Evolutionary conservation across 2,797 vertebrate genomes (phyloP).

Genomic region (Synanceia verrucosa): DNA sequence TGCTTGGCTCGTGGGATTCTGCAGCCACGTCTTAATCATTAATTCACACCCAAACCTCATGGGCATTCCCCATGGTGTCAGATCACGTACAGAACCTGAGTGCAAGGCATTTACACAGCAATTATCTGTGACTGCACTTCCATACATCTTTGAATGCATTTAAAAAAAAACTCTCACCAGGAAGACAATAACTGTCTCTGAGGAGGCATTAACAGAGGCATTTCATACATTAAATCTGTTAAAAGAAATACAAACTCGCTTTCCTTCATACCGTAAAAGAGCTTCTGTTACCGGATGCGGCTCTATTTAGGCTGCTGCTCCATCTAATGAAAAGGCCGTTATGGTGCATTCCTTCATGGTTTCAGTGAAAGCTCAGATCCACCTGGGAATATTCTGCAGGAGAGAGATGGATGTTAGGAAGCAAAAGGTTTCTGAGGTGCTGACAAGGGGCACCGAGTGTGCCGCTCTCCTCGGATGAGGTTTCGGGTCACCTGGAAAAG

Average conservation of each 20-base stretch:
- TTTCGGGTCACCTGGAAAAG: slow-evolving; percentile 45
- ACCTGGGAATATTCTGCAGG: slow-evolving; percentile 57
- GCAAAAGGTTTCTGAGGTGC: slow-evolving; percentile 59
- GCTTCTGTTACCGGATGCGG: too few species aligned
- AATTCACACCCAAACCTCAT: slow-evolving; percentile 26
- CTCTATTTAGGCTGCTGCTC: slow-evolving; percentile 27
- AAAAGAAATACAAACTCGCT: neutral
- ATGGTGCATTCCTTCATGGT: slow-evolving; percentile 50
- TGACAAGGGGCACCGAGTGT: slow-evolving; percentile 62
- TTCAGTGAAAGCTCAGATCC: slow-evolving; percentile 62
- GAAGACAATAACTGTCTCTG: neutral
- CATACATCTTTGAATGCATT: neutral
- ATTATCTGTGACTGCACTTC: slow-evolving; percentile 6
- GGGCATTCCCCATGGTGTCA: slow-evolving; percentile 18
- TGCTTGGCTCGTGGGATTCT: slow-evolving; percentile 43
- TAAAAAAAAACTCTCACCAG: neutral
- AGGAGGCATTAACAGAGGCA: neutral
- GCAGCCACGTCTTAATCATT: slow-evolving; percentile 27
- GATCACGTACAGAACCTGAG: neutral
- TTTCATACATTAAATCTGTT: neutral
- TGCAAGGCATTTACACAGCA: slow-evolving; percentile 2
- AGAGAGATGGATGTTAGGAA: slow-evolving; percentile 61
- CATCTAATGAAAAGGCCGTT: slow-evolving; percentile 65
- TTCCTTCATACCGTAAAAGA: slow-evolving; percentile 6
- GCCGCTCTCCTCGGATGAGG: slow-evolving; percentile 50